Base-by-base conservation (phyloP, 1,140 invertebrate genomes). In the Theocolax elegans region DNA sequence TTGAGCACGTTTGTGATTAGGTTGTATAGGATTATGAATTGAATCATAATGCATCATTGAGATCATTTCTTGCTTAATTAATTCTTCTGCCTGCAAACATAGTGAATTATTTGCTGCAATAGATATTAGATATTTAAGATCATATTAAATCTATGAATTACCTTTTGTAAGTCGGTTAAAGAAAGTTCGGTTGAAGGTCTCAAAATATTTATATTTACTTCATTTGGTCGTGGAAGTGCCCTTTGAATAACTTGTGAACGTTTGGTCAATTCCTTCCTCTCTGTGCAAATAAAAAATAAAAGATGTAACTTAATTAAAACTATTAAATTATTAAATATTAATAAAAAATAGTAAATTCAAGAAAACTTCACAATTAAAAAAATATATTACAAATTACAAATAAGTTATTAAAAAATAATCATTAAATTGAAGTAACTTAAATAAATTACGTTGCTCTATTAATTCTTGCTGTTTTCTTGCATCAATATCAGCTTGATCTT, bases 21-120 rank as follows among this genome's bases (percentile, higher is more conserved):
- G 80, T 8, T 81, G 77, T n/a, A 87, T 69, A 0, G 90, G 91
- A 85, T 92, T 91, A 67, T 91, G 87, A 15, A 93, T 70, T 29
- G 92, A 90, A 87, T 99, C 97, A 81, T 95, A 95, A 76, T 97
- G 92, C 44, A 98, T 83, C 95, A 99, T 98, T 7, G 92, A 92
- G 27, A 98, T 88, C 96, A 99, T 99, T 87, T 99, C 98, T 69
- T 91, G 89, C 86, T 99, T 99, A 54, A 99, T 97, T 27, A 99
- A 80, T 86, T 99, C 97, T 87, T 99, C 97, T 21, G 97, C 96
- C 89, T 95, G 72, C 17, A 59, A 75, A 6, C 31, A 35, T 4
- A 35, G 10, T 35, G 4, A 35, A 40, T n/a, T 64, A 27, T 25
- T 23, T 19, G 58, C 7, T n/a, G 35, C 35, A 69, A 65, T 64